Evolutionary conservation across 2,888 invertebrate species (phyloP), one percentile per base, ranked within the genome.

Genomic region (Laothoe populi): DNA sequence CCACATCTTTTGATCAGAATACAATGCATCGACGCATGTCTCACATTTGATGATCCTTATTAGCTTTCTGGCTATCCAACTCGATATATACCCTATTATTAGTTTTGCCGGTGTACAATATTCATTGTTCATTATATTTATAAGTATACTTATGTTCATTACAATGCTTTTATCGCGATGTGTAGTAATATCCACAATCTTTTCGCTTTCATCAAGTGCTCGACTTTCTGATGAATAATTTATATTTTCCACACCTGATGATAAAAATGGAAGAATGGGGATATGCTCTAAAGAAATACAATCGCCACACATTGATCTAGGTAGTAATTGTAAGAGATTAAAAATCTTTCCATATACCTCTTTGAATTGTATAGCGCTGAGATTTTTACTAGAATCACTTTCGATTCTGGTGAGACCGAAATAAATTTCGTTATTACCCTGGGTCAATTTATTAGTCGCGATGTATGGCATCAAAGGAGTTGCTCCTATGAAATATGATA

Each of bases 371-470:
- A 8, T 16, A 19, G 44, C 2, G 19, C 19, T 44, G 8, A 44
- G 44, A 19, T 44, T 44, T 44, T 19, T 44, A 8, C 2, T 44
- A 19, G 19, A 44, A 7, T 2, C 7, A 10, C 44, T n/a, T 19
- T 7, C 19, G 7, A 44, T 7, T 10, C 44, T 19, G 8, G 44
- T 19, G 8, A 44, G 19, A 19, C 44, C 44, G 19, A 44, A 44
- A 44, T 13, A 57, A 35, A 35, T 35, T 19, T 16, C 57, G n/a
- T 19, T 31, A n/a, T 57, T 31, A 26, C 35, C 31, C 31, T 57
- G 67, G 1, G 48, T 59, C 0, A 64, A 19, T n/a, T 60, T 48
- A n/a, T 65, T 65, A 4, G 60, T 64, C 4, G 64, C 16, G 11
- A 65, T 57, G 46, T 64, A 66, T 16, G 21, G 35, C 16, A 68